These are phyloP conservation scores for Bruchidius siliquastri DNA, from an alignment of 2,888 invertebrate species.

Conservation along the genomic window DNA sequence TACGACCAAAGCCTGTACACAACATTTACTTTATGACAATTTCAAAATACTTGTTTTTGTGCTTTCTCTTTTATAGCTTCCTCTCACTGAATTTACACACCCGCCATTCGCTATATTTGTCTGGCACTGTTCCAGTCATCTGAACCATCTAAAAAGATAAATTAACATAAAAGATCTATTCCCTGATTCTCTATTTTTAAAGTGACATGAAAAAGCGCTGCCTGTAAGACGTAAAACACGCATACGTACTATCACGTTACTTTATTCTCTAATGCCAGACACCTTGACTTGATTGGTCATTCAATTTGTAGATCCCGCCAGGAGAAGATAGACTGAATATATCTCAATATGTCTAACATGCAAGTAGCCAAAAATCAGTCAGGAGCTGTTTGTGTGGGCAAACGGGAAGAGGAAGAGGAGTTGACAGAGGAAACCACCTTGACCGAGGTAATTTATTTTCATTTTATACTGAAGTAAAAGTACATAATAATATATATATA, in stretches of 20 bases:
- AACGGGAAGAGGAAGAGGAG: conserved; percentile 38
- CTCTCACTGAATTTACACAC: background rate
- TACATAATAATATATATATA: too few species aligned
- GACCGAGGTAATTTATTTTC: conserved; percentile 34
- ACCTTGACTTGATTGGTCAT: background rate
- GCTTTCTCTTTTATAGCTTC: background rate
- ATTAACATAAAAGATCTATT: background rate
- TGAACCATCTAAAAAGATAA: background rate
- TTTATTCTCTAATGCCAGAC: background rate
- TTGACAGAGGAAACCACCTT: conserved; percentile 41
- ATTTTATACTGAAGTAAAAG: background rate
- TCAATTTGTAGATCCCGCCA: background rate
- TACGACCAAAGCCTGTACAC: background rate
- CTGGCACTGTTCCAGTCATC: background rate
- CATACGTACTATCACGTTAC: background rate
- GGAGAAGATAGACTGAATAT: background rate
- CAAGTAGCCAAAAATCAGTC: conserved; percentile 29
- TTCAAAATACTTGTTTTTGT: background rate
- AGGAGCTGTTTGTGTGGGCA: conserved; percentile 19
- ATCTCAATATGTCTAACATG: conserved; percentile 31
- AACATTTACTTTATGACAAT: background rate
- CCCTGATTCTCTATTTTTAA: background rate
- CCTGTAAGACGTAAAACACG: background rate
- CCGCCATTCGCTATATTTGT: background rate
- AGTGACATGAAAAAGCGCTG: background rate